phyloP scores from a whole-genome alignment of 2,113 vertebrate genomes.

The Poicephalus meyeri region DNA sequence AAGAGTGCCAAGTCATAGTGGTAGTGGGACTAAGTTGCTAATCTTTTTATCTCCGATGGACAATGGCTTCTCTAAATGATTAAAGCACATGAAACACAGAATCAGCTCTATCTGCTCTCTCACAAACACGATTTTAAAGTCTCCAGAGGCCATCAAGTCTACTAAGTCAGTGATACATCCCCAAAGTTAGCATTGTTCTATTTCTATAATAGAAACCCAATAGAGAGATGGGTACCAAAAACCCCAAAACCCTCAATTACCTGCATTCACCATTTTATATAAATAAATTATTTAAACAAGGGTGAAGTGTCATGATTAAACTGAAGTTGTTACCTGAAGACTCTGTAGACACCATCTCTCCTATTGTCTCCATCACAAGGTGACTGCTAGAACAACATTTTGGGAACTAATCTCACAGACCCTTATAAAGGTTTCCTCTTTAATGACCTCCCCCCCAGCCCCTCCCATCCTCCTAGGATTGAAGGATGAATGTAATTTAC shows the following conservation, averaged over 20 bases:
- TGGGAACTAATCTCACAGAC: not conserved
- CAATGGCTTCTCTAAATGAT: not conserved
- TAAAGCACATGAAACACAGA: not conserved
- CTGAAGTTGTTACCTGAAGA: not conserved
- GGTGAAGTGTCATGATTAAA: not conserved
- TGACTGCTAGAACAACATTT: not conserved
- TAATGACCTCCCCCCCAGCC: not conserved
- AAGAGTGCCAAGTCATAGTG: not conserved
- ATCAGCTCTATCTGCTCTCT: not conserved
- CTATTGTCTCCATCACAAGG: rapidly evolving
- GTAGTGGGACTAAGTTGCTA: not conserved
- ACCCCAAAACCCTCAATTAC: rapidly evolving
- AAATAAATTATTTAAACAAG: not conserved
- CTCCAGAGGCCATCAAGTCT: not conserved
- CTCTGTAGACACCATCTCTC: not conserved
- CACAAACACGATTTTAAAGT: not conserved
- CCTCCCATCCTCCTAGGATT: not conserved
- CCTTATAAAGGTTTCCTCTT: not conserved
- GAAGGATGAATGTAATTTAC: not conserved
- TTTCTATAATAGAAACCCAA: not conserved
- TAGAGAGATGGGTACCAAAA: not conserved
- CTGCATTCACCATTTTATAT: not conserved
- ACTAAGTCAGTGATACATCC: not conserved
- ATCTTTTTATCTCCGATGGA: not conserved
- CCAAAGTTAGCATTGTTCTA: not conserved